phyloP scores from a whole-genome alignment of 2,888 invertebrate species.

The Cyrtodaria siliqua region DNA sequence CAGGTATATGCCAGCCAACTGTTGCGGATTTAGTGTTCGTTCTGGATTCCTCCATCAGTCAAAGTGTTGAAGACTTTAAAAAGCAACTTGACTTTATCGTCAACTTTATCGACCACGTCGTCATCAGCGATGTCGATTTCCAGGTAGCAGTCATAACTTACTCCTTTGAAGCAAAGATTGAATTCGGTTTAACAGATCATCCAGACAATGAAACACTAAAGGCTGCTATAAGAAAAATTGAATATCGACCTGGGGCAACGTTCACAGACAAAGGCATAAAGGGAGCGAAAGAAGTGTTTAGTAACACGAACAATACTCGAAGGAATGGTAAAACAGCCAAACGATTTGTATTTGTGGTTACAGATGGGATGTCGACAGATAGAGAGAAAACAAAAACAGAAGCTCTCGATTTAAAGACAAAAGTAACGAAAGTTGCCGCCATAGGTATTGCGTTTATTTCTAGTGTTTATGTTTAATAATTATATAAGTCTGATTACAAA shows the following conservation, averaged over 20 bases:
- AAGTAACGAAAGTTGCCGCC: no score
- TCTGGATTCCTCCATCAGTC: conserved; percentile 30
- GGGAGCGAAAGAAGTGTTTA: no score
- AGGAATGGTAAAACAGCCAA: neutral
- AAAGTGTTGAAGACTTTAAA: conserved; percentile 20
- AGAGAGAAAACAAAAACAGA: no score
- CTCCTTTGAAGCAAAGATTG: conserved; percentile 25
- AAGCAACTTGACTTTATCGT: conserved; percentile 23
- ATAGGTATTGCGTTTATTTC: no score
- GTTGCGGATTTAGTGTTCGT: conserved; percentile 25
- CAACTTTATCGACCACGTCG: conserved; percentile 16
- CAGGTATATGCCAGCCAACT: conserved; percentile 22
- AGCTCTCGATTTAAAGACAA: no score
- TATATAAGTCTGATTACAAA: no score
- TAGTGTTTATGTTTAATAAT: no score
- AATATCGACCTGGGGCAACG: conserved; percentile 25
- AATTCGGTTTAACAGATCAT: conserved; percentile 11
- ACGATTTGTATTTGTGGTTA: neutral
- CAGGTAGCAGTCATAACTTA: conserved; percentile 19
- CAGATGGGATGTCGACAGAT: neutral
- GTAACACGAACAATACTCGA: no score
- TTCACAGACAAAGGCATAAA: conserved; percentile 29
- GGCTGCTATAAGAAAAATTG: conserved; percentile 16
- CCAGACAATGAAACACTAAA: conserved; percentile 15
- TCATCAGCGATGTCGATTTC: conserved; percentile 17